A percentile compares a stretch with the other conserved stretches of the same genome.
phyloP scores from a whole-genome alignment of 2,113 vertebrate genomes.

The Pseudopodoces humilis region DNA sequence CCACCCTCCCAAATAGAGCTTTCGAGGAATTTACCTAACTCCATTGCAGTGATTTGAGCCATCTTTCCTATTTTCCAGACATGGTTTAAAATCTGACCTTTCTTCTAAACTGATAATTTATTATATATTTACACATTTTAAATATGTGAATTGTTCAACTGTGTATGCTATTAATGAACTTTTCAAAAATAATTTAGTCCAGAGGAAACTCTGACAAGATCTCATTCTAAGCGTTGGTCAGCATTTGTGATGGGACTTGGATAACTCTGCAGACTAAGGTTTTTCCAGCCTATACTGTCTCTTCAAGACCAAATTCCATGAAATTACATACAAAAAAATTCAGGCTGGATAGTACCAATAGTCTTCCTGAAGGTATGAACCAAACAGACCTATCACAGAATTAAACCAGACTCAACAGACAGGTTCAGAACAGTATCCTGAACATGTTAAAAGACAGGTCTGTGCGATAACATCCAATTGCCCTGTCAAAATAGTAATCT shows the following conservation, averaged over 20 bases:
- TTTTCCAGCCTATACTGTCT: not conserved
- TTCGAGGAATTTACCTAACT: not conserved
- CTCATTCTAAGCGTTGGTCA: not conserved
- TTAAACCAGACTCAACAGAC: not conserved
- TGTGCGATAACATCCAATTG: rapidly evolving
- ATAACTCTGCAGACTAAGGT: not conserved
- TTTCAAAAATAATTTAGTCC: not conserved
- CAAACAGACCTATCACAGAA: not conserved
- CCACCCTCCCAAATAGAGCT: not conserved
- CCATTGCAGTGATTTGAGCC: not conserved
- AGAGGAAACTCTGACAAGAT: not conserved
- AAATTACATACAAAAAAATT: not conserved
- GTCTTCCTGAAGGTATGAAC: not conserved
- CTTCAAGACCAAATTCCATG: not conserved
- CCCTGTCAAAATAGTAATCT: not conserved
- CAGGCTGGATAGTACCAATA: not conserved
- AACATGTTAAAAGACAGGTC: not conserved
- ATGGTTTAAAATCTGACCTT: not conserved
- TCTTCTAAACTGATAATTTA: not conserved
- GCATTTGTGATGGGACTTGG: not conserved
- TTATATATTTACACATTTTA: not conserved
- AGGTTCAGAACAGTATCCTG: not conserved
- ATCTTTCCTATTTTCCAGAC: not conserved
- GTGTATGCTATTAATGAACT: not conserved
- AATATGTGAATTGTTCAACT: not conserved